Evolutionary conservation across 53 echinoderm and acorn worm genomes (phyloP), one percentile per base, ranked within the genome.

Genomic region (Pentamera pediparva): DNA sequence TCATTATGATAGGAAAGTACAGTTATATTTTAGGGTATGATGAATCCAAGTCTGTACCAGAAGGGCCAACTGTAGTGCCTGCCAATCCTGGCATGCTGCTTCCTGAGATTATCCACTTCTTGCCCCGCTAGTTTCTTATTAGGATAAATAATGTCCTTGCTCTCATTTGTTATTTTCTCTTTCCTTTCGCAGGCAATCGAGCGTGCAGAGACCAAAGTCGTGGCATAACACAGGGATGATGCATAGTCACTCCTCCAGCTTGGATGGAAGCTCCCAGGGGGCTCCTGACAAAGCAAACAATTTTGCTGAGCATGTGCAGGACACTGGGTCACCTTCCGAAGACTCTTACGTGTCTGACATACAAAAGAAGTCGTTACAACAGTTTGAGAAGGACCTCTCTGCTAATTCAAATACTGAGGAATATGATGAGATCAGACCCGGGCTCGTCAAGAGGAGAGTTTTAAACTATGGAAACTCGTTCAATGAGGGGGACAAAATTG

Each of bases 171-270:
- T 34, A 32, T 12, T 35, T 12, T 61, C n/a, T 31, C 32, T 59
- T 7, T 25, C 37, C n/a, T 37, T 34, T n/a, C 35, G 26, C 80
- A 89, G 89, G 13, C 81, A 74, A 65, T 59, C 80, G 13, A 77
- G 57, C 50, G 59, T 72, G 39, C 65, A 77, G 11, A 81, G 92
- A 57, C 92, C 92, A 32, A 87, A 92, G 39, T 92, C 92, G 28
- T 92, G 92, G 92, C 92, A 92, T 67, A 87, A 82, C 53, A 71
- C 74, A n/a, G 82, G 81, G 35, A 40, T 70, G 0, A 69, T 70
- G 13, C 74, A 77, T 34, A 62, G 73, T 13, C 74, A 56, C 58
- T 26, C 45, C 4, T 40, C 21, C 20, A 67, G 45, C 45, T 43
- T 67, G 77, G 70, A 85, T 27, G 56, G 53, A 17, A 54, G 60